Evolutionary conservation across 1,140 invertebrate genomes (phyloP).

Genomic region (Nephila pilipes): DNA sequence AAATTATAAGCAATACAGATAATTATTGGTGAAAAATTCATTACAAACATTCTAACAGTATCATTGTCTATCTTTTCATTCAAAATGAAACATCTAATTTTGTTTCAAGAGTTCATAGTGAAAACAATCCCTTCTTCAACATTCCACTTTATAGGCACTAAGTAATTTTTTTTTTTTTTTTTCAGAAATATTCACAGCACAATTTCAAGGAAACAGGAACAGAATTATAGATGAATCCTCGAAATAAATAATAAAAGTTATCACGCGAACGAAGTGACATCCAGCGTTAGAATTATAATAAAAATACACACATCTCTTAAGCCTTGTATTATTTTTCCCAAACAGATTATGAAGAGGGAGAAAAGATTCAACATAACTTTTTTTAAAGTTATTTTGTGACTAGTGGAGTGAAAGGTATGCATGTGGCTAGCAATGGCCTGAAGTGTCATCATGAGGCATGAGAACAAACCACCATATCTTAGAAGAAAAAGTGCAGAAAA

Average conservation of each 20-base stretch:
- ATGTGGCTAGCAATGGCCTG: constrained; percentile 35
- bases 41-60: constrained; percentile 12
- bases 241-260: constrained; percentile 57
- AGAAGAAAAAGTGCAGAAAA: constrained; percentile 73
- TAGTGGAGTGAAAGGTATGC: constrained; percentile 71
- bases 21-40: neutral
- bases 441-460: constrained; percentile 36
- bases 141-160: constrained; percentile 72
- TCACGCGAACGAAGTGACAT: constrained; percentile 47
- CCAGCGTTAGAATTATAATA: constrained; percentile 62
- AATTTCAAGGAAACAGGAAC: constrained; percentile 53
- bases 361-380: constrained; percentile 39
- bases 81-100: neutral
- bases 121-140: constrained; percentile 65
- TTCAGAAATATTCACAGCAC: constrained; percentile 66
- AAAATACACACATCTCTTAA: constrained; percentile 61
- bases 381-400: constrained; percentile 61
- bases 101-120: constrained; percentile 43
- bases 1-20: neutral
- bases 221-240: neutral
- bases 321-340: constrained; percentile 24
- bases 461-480: constrained; percentile 20
- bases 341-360: constrained; percentile 35
- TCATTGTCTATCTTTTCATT: neutral
- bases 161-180: no score